A percentile compares a stretch with the other conserved stretches of the same genome.
phyloP scores from a whole-genome alignment of 2,888 invertebrate species.

The Bibio marci region DNA sequence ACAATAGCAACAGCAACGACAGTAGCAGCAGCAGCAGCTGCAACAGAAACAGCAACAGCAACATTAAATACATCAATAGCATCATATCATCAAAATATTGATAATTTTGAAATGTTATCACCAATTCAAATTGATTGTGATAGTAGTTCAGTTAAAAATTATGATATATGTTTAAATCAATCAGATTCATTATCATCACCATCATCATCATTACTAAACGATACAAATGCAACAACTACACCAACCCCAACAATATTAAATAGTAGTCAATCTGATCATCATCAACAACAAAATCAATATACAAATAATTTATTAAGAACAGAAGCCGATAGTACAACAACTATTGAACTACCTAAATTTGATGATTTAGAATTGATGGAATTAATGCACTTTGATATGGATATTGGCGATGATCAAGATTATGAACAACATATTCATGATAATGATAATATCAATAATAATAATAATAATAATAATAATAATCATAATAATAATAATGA shows the following conservation, averaged over 20 bases:
- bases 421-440: constrained; percentile 6
- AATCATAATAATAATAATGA: constrained; percentile 5
- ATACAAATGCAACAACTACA: not conserved
- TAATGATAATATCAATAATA: too few relatives aligned
- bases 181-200: constrained; percentile 17
- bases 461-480: constrained; percentile 2
- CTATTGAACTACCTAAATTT: constrained; percentile 21
- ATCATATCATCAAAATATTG: constrained; percentile 18
- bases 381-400: constrained; percentile 35
- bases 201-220: not conserved
- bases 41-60: not conserved
- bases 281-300: not conserved
- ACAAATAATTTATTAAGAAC: too few relatives aligned
- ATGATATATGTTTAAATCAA: constrained; percentile 24
- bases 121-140: constrained; percentile 10
- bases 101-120: constrained; percentile 10
- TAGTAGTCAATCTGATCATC: not conserved
- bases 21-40: not conserved
- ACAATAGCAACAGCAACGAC: not conserved
- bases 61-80: constrained; percentile 18
- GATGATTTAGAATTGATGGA: constrained; percentile 27
- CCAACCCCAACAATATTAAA: not conserved
- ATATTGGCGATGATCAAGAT: constrained; percentile 27
- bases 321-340: too few relatives aligned
- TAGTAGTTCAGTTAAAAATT: constrained; percentile 22